phyloP scores from a whole-genome alignment of 2,888 invertebrate species.

The Drosophila neoperkinsi region DNA sequence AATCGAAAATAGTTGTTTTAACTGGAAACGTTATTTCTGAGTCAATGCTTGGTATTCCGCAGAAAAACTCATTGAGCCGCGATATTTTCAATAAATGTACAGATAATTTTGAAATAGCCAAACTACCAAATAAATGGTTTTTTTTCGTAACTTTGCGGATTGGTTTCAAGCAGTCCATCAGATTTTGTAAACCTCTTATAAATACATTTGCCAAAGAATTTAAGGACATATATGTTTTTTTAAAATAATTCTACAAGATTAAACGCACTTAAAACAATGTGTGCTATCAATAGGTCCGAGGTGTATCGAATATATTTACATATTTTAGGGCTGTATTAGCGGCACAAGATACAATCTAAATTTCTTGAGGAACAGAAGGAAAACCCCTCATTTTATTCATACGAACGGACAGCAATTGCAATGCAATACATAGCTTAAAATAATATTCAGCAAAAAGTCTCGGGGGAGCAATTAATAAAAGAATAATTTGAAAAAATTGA shows the following conservation, averaged over 20 bases:
- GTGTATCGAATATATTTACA: not conserved
- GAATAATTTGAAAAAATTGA: fast-evolving
- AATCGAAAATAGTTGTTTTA: not conserved
- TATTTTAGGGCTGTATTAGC: not conserved
- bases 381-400: fast-evolving
- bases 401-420: not conserved
- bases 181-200: not conserved
- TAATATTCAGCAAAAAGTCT: not conserved
- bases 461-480: not conserved
- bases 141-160: not conserved
- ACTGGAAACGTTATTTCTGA: not conserved
- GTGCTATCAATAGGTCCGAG: not conserved
- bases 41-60: too few species aligned
- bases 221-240: not conserved
- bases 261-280: not conserved
- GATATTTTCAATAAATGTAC: too few species aligned
- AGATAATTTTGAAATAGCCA: not conserved
- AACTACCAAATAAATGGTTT: not conserved
- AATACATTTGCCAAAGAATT: not conserved
- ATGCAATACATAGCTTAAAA: not conserved
- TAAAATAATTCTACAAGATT: not conserved
- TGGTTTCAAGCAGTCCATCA: not conserved
- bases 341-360: not conserved
- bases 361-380: not conserved
- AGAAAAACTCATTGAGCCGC: too few species aligned